Conservation (phyloP, 2,797 vertebrate species). For the Enteromius trimaculatus region DNA sequence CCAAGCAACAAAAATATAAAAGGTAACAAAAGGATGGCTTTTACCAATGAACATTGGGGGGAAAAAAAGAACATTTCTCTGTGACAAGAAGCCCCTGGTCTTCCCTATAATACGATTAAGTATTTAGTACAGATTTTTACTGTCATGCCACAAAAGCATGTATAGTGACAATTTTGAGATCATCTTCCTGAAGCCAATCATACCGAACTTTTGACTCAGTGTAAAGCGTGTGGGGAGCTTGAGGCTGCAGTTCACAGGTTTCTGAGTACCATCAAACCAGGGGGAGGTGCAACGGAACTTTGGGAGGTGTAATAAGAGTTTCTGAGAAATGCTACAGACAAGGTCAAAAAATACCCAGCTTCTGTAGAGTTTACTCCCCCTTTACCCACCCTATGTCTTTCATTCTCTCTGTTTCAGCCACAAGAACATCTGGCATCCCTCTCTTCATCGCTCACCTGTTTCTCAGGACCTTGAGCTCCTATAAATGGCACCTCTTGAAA, state of each 20-base stretch:
- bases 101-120: neutral
- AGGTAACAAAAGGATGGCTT: neutral
- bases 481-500: slow-evolving; percentile 57
- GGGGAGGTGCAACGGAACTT: neutral
- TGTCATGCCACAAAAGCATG: neutral
- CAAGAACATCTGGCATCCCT: slow-evolving; percentile 64
- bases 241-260: neutral
- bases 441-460: slow-evolving; percentile 72
- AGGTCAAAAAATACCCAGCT: slow-evolving; percentile 62
- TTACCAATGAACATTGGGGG: neutral
- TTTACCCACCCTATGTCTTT: slow-evolving; percentile 43
- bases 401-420: slow-evolving; percentile 78
- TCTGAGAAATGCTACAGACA: slow-evolving; percentile 67
- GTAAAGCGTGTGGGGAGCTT: neutral
- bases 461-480: slow-evolving; percentile 68
- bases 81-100: neutral
- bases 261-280: neutral
- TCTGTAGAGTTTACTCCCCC: slow-evolving; percentile 38
- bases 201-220: neutral
- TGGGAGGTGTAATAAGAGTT: slow-evolving; percentile 46
- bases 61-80: neutral
- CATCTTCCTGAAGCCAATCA: neutral
- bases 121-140: neutral
- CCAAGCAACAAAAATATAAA: neutral
- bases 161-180: neutral